Base-by-base conservation (phyloP, 2,113 vertebrate genomes). In the Nibea albiflora region DNA sequence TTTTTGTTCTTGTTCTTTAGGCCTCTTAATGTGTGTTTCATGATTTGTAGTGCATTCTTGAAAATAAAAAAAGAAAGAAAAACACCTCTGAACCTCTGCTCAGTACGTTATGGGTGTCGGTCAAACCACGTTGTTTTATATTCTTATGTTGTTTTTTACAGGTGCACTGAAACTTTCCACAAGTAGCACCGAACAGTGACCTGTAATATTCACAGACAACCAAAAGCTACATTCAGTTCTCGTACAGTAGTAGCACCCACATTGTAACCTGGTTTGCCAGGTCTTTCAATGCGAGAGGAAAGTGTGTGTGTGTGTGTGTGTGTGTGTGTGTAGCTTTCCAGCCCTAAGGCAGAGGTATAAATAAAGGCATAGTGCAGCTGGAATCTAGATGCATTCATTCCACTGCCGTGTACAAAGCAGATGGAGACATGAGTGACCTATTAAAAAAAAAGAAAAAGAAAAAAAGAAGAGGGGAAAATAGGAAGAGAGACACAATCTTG, bases 21-120 rank as follows among this genome's bases (percentile, higher is more conserved):
- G 88, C 58, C 76, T 91, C 89, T 92, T 90, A 85, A 88, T 92
- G 89, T 87, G 92, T 94, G 92, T 92, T 9, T 91, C 74, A 78
- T 92, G 89, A 95, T 94, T 93, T 95, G 90, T 94, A 91, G 90
- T 94, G 90, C 78, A 84, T 93, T 93, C 88, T 90, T 89, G 85
- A 92, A 89, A 95, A 94, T 92, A 70, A 57, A 84, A 63, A 80
- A 67, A 1, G 1, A 35, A 35, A 35, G 31, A 35, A 35, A 66
- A 71, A 63, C 42, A 83, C 60, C 50, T 15, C n/a, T 53, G 39
- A 85, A 57, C 26, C 50, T 85, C 54, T 71, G 65, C 44, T 57
- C 39, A 65, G 61, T 54, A 71, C 52, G 64, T 74, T 54, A 71
- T 5, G 66, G 63, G 68, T 88, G 73, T 77, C 54, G 42, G 68